Percentiles rank a stretch among this genome's conserved stretches.
phyloP scores from a whole-genome alignment of 2,797 vertebrate species.

The Thripadectes ignobilis region DNA sequence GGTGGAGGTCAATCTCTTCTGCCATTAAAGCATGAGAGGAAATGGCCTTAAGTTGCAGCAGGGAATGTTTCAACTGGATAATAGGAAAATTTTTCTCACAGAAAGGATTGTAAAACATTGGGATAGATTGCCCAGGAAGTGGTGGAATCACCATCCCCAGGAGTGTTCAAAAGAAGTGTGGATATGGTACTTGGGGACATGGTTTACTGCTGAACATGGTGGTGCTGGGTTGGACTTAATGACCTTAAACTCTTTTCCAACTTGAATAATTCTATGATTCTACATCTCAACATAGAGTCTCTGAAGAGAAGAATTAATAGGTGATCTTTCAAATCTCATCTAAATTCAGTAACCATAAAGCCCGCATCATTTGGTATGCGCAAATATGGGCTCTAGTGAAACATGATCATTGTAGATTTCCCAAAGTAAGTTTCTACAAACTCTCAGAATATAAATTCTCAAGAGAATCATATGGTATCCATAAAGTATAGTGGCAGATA shows the following conservation, averaged over 20 bases:
- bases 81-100: not conserved
- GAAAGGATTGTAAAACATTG: not conserved
- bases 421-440: not conserved
- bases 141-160: not conserved
- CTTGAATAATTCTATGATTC: not conserved
- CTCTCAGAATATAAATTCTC: not conserved
- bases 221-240: not conserved
- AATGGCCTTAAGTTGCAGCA: not conserved
- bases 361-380: not conserved
- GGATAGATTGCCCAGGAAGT: not conserved
- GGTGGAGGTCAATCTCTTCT: not conserved
- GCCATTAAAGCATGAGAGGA: not conserved
- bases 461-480: not conserved
- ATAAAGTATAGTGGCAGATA: not conserved
- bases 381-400: not conserved
- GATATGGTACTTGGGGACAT: not conserved
- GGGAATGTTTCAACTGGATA: not conserved
- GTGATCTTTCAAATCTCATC: not conserved
- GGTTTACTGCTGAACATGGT: not conserved
- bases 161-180: not conserved
- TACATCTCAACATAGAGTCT: not conserved
- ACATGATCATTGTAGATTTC: not conserved
- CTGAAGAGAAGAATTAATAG: not conserved
- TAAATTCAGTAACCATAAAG: not conserved
- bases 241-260: not conserved